Evolutionary conservation across 2,888 invertebrate genomes (phyloP).

Genomic region (Amorpha juglandis): DNA sequence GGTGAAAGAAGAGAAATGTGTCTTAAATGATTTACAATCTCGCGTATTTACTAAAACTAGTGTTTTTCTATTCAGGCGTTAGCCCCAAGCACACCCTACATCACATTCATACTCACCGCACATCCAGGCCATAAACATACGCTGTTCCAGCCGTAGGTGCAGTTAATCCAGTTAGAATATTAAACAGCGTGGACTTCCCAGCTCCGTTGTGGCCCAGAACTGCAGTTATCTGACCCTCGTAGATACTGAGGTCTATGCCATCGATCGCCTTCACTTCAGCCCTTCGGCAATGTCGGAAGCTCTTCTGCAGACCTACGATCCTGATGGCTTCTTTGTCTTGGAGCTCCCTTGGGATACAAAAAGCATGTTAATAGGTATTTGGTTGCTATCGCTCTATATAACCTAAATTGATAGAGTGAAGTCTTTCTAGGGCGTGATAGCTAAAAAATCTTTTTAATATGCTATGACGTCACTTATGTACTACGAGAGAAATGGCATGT

Average conservation of each 20-base stretch:
- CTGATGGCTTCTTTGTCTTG: conserved; percentile 90
- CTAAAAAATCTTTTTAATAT: too few relatives aligned
- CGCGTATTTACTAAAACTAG: too few relatives aligned
- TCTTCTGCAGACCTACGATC: conserved; percentile 89
- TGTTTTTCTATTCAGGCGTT: too few relatives aligned
- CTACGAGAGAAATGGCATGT: too few relatives aligned
- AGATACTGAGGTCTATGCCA: conserved; percentile 91
- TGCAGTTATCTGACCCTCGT: conserved; percentile 94
- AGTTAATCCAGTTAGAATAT: conserved; percentile 92
- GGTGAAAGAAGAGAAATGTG: too few relatives aligned
- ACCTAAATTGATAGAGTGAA: too few relatives aligned
- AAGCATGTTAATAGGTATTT: neutral
- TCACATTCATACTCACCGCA: conserved; percentile 73
- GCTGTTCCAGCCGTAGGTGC: conserved; percentile 89
- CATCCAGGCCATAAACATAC: conserved; percentile 90
- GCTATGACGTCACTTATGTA: too few relatives aligned
- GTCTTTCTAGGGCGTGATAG: too few relatives aligned
- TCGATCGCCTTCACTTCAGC: conserved; percentile 90
- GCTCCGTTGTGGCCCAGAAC: conserved; percentile 94
- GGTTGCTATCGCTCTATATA: too few relatives aligned
- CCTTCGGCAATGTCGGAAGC: conserved; percentile 87
- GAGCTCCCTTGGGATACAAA: conserved; percentile 79
- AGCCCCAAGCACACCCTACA: too few relatives aligned
- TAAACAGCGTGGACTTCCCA: conserved; percentile 93
- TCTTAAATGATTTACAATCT: too few relatives aligned